Base-by-base conservation (phyloP, 2,113 vertebrate genomes). In the Enhydra lutris region DNA sequence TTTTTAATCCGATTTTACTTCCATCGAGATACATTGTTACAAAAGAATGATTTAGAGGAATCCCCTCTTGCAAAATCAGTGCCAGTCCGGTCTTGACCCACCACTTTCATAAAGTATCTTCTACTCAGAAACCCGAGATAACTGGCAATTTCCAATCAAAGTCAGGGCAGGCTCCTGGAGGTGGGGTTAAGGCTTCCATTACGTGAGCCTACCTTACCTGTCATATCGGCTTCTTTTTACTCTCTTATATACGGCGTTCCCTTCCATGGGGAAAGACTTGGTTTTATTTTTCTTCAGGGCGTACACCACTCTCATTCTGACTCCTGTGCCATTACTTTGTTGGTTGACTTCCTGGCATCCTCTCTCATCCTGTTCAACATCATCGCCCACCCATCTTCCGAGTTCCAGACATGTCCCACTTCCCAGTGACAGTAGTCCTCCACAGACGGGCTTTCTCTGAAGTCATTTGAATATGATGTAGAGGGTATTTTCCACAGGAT, bases 1-100 rank as follows among this genome's bases (percentile, higher is more conserved):
- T 57, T 89, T 91, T 94, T 71, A 94, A 93, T 42, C 13, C 23
- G n/a, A 15, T 93, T 89, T 89, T 95, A 89, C n/a, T 94, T 96
- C 82, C 13, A 78, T 23, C n/a, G 47, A 95, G n/a, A 65, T 50
- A 52, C 17, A 79, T 67, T 79, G 4, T n/a, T 86, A 34, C 29
- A 74, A 5, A 85, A 85, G 23, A 45, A 36, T 45, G 76, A 34
- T 84, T 71, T 71, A 67, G 59, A 89, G 13, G n/a, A 55, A 34
- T 61, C 86, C 5, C 31, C 0, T 50, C 63, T 88, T 93, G 20
- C 20, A 89, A 81, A 88, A 81, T 90, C 5, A 81, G 1, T 29
- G 12, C 11, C 17, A 59, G n/a, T 21, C 3, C 76, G 29, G 61
- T 45, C 39, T 78, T 50, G 5, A 65, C 23, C 39, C 74, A 59